Base-by-base conservation (phyloP, 37 sponge, comb jelly and placozoan species). In the Mnemiopsis leidyi region DNA sequence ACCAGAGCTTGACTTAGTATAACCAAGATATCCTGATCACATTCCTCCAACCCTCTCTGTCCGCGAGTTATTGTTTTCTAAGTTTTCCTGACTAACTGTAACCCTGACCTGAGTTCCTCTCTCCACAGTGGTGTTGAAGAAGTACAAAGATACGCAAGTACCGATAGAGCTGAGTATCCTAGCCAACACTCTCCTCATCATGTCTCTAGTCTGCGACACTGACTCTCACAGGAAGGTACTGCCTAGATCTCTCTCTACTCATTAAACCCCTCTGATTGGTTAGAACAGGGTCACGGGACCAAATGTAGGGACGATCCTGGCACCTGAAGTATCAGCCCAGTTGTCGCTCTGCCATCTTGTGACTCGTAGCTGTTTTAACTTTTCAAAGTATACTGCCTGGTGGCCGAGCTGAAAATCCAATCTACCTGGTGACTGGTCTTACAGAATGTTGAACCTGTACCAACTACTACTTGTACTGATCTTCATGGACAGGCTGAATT, bases 291-390 rank as follows among this genome's bases (percentile, higher is more conserved):
- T 5, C 38, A 38, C 32, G 76, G 96, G 97, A 96, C 95, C 67
- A 76, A 96, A 39, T 97, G 97, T 95, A 97, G 97, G n/a, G 95
- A 95, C 68, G 95, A 94, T n/a, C n/a, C n/a, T n/a, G n/a, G n/a
- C n/a, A n/a, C n/a, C n/a, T n/a, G n/a, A n/a, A n/a, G n/a, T n/a
- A n/a, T n/a, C n/a, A n/a, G n/a, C n/a, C n/a, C n/a, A n/a, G n/a
- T n/a, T n/a, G n/a, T n/a, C n/a, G n/a, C n/a, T n/a, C n/a, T n/a
- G n/a, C n/a, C n/a, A n/a, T n/a, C n/a, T n/a, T n/a, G n/a, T n/a
- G n/a, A n/a, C n/a, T n/a, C n/a, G n/a, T n/a, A n/a, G n/a, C n/a
- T n/a, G n/a, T n/a, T n/a, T n/a, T n/a, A n/a, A n/a, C n/a, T n/a
- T n/a, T n/a, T n/a, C n/a, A n/a, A n/a, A n/a, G n/a, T n/a, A n/a